Evolutionary conservation across 2,113 vertebrate genomes (phyloP), one percentile per base, ranked within the genome.

Genomic region (Scomber scombrus): DNA sequence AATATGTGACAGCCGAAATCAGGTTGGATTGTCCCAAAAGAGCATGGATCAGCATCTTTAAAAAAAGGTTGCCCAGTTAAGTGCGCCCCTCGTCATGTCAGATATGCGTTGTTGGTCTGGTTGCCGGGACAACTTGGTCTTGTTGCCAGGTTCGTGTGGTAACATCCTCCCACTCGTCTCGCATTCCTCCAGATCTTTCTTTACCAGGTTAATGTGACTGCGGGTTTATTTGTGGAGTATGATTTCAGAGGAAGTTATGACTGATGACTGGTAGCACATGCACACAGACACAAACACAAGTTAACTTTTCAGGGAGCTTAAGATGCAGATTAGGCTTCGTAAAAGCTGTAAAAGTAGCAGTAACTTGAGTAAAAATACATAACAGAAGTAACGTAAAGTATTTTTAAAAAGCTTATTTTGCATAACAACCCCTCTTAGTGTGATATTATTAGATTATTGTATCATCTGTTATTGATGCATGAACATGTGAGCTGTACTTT

Each of bases 71-170:
- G 45, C 18, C 45, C 45, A 34, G 29, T 16, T 52, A 10, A 19
- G n/a, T 14, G 31, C 11, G 5, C 14, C 16, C 0, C 10, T 16
- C 10, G 61, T 31, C 57, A 58, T 49, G 14, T 73, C 55, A 61
- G 54, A 67, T 80, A 34, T 50, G 69, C 26, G 49, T 4, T 74
- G 68, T 64, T 65, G 73, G 58, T 45, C 29, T 49, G 43, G 51
- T 72, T 60, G 55, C 62, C 5, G 1, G 31, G 71, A 26, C 7
- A 43, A 51, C 50, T 3, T 49, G 62, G 23, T 31, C 69, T 34
- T 0, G 7, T 50, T 61, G n/a, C 84, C 65, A 75, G 51, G 71
- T 11, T 21, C 46, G 43, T 54, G 51, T 14, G 21, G 56, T 51
- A 45, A 65, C 29, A 2, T 51, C 46, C 16, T 31, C 43, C 43